Evolutionary conservation across 2,888 invertebrate species (phyloP).

Genomic region (Peribatodes rhomboidaria): DNA sequence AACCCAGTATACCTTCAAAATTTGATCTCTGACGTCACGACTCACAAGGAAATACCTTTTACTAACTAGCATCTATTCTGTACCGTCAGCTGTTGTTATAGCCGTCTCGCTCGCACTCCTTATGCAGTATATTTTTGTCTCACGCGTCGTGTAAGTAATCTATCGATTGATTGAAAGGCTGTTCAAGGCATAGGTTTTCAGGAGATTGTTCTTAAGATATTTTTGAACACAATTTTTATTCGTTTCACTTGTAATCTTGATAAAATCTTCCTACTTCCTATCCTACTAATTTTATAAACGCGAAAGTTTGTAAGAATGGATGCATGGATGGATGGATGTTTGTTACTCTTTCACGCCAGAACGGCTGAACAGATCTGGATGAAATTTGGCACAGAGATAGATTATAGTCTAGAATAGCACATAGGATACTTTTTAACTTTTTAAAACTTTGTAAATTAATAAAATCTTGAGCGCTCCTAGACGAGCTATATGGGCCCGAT

Average conservation of each 20-base stretch:
- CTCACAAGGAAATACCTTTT: conserved; percentile 35
- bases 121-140: conserved; percentile 48
- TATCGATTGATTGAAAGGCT: conserved; percentile 57
- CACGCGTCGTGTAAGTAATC: conserved; percentile 55
- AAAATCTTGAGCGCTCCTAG: no score
- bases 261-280: no score
- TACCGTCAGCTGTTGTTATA: conserved; percentile 25
- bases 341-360: no score
- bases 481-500: no score
- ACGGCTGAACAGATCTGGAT: no score
- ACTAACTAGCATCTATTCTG: background rate
- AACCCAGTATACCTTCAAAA: conserved; percentile 27
- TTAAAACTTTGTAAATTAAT: no score
- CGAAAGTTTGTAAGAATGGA: no score
- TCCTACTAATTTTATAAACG: no score
- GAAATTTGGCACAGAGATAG: no score
- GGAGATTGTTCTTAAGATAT: conserved; percentile 46
- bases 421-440: no score
- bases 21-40: conserved; percentile 38
- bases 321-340: no score
- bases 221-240: background rate
- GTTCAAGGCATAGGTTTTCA: conserved; percentile 27
- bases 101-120: conserved; percentile 48
- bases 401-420: no score
- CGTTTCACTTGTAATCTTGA: background rate